Evolutionary conservation across 35 echinoderm and acorn worm genomes (phyloP), one percentile per base, ranked within the genome.

Genomic region (Chiridota heheva): DNA sequence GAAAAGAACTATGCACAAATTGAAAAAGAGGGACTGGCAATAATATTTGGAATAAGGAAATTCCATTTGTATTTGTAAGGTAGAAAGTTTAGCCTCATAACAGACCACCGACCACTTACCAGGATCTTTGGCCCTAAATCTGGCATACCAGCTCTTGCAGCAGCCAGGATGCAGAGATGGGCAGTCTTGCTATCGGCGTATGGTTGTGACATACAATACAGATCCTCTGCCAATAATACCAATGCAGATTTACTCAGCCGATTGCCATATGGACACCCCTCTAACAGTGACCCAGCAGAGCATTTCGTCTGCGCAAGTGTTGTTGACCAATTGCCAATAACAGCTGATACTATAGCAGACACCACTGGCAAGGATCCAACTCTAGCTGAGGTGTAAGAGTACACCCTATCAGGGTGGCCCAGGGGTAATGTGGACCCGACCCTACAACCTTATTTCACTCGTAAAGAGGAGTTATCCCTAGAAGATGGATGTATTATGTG

Each of bases 41-140:
- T 91, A 5, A 73, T 86, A 7, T 86, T 71, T 64, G 82, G 64
- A 53, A 57, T 81, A 16, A 81, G 86, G 63, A 86, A 80, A 68
- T 91, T 91, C 42, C 82, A 85, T 44, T 32, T 37, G 24, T 91
- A 51, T 51, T n/a, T 81, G 13, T 81, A 47, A 35, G 85, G 77
- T 29, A 4, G 72, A 24, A 31, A 53, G 35, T 76, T 76, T 44
- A 56, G n/a, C 2, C 41, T 76, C 20, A 26, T 30, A 26, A 84
- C 82, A 2, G 67, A 73, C 56, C 65, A 84, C 40, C 38, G 74
- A 40, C 66, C 82, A 31, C 47, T 81, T 4, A 49, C 31, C 1
- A 18, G 41, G 0, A 68, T 78, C 18, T 70, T 78, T 40, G 84
- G 84, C 0, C 61, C 72, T 0, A 78, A 81, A n/a, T 32, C 41